Percentiles rank a stretch among this genome's conserved stretches.
Evolutionary conservation across 2,113 vertebrate genomes (phyloP).

Genomic region (Pluvialis apricaria): DNA sequence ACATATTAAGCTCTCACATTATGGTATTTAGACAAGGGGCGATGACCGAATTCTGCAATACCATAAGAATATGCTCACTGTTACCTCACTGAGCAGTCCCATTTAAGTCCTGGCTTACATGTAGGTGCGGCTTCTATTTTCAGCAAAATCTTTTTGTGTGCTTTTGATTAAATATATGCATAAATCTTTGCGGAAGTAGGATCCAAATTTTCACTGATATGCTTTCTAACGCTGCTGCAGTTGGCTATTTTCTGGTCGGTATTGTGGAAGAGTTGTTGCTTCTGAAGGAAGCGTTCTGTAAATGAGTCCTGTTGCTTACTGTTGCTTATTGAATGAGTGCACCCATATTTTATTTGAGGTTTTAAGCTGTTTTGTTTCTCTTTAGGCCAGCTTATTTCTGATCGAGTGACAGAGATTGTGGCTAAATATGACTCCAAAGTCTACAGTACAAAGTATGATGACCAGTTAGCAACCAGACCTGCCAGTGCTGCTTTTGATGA

Average conservation of each 20-base stretch:
- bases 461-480: constrained; percentile 83
- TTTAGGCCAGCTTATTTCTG: constrained; percentile 91
- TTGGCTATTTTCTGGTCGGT: fast-evolving
- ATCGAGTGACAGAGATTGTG: constrained; percentile 88
- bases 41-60: not conserved
- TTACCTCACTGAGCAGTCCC: not conserved
- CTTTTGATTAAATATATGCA: not conserved
- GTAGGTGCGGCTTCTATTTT: not conserved
- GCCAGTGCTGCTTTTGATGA: constrained; percentile 90
- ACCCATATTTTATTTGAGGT: not conserved
- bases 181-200: not conserved
- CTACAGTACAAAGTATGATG: constrained; percentile 76
- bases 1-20: not conserved
- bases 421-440: constrained; percentile 64
- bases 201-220: not conserved
- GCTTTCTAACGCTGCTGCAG: not conserved
- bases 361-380: not conserved
- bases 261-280: not conserved
- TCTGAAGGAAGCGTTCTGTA: not conserved
- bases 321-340: not conserved
- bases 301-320: not conserved
- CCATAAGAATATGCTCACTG: too few species aligned
- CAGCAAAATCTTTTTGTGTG: not conserved
- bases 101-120: not conserved
- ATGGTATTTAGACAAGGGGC: not conserved